Base-by-base conservation (phyloP, 2,113 vertebrate species). In the Anolis sagrei region DNA sequence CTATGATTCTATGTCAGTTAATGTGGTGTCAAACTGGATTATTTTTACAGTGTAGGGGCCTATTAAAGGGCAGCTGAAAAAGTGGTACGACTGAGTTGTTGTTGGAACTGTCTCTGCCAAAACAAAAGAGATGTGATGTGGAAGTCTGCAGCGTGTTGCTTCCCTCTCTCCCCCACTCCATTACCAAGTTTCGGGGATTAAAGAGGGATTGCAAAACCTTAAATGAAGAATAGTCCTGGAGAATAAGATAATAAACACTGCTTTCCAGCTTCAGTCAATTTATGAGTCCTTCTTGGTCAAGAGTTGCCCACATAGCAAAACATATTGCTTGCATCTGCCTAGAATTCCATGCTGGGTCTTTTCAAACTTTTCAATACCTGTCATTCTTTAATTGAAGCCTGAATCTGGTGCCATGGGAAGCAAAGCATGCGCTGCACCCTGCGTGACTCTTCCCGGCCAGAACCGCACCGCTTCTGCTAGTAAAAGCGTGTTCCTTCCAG, bases 121-220 rank as follows among this genome's bases (percentile, higher is more conserved):
- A 44, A 44, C 5, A 44, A 5, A 44, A 44, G 39, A 44, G 39
- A 44, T 44, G 5, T 44, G 39, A 5, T 44, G 2, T 44, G 39
- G 39, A 44, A 44, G 39, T 75, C 29, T 6, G 21, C 51, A 3
- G 79, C 39, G 2, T 18, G 10, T 51, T 23, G 18, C 29, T n/a
- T 8, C 27, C 7, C 44, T 16, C 29, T 11, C 19, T 16, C 66
- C 64, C 18, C 3, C 0, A 0, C 21, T 1, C 21, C n/a, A 34
- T 0, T 6, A 11, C 10, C 66, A 34, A 23, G 1, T 25, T 34
- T 82, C n/a, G 54, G n/a, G 34, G 21, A 27, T 1, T 16, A 4
- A 16, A 6, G 14, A 13, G 14, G 4, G 32, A 49, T 7, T 18
- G 48, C 11, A 44, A 54, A 58, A 58, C 10, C 64, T 29, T 39